Base-by-base conservation (phyloP, 2,888 invertebrate genomes). In the Scaptomyza flava region DNA sequence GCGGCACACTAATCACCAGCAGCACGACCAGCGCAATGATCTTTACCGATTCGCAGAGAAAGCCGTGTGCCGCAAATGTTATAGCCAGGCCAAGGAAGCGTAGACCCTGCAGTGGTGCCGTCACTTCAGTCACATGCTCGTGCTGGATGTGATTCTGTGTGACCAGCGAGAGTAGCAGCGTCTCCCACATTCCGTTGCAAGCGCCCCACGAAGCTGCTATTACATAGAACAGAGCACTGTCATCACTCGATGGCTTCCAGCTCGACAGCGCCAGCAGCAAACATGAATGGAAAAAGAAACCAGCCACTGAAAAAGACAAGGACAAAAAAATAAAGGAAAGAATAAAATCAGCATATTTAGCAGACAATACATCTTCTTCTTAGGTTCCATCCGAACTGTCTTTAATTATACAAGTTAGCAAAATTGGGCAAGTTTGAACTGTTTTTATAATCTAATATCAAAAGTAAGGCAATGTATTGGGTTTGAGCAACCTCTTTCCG, bases 191-290 rank as follows among this genome's bases (percentile, higher is more conserved):
- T 20, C 96, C 96, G 59, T 96, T 96, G 91, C 96, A 96, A 3
- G 96, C 96, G 14, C 96, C 96, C 96, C 96, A 97, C 0, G 96
- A 96, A 0, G 96, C 96, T 3, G 96, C 96, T 53, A 96, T 96
- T 23, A 96, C 96, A 76, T 96, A 96, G 66, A 96, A 96, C 54
- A 96, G 93, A 1, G 96, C 96, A 14, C 96, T 94, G 83, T 96
- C 96, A 57, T 96, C 96, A 65, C 94, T 94, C 0, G 96, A 95
- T 0, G 96, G 96, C 71, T 96, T 94, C 96, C 96, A 96, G 33
- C 96, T 93, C 68, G 96, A 93, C 77, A 96, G 91, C 1, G 96
- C 96, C 84, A 96, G 93, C 73, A 96, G 92, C 7, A 96, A 93
- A 77, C 96, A 96, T 6, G 95, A 95, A 81, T 96, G 96, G 75